These are phyloP conservation scores for Herminia tarsipennalis DNA, from an alignment of 2,888 invertebrate genomes.

Conservation along the genomic window DNA sequence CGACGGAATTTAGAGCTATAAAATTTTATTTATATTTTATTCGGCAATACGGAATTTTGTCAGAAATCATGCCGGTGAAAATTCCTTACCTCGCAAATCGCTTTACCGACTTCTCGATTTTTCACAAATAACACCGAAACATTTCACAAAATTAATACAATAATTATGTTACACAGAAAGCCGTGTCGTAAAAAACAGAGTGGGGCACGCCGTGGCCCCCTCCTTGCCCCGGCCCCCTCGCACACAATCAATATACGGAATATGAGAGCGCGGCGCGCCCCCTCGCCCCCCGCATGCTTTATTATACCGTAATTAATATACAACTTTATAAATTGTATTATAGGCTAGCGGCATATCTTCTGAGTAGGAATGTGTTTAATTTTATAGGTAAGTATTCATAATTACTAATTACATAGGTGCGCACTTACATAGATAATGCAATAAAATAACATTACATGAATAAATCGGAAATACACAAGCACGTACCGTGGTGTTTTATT, in stretches of 20 bases:
- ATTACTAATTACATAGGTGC: constrained; percentile 29
- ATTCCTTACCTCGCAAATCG: constrained; percentile 78
- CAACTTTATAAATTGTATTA: constrained; percentile 81
- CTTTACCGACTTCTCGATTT: constrained; percentile 79
- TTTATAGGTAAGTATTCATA: constrained; percentile 27
- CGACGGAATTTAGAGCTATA: constrained; percentile 82
- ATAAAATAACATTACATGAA: constrained; percentile 36
- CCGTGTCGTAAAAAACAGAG: constrained; percentile 87
- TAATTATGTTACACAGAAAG: constrained; percentile 86
- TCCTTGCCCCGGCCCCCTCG: constrained; percentile 84
- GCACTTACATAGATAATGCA: constrained; percentile 26
- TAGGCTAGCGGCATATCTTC: constrained; percentile 65
- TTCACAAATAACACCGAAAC: constrained; percentile 84
- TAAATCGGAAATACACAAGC: constrained; percentile 40
- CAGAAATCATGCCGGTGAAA: constrained; percentile 65
- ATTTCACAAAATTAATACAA: constrained; percentile 86
- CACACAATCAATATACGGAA: constrained; percentile 86
- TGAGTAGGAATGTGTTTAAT: constrained; percentile 36
- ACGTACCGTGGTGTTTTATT: constrained; percentile 45
- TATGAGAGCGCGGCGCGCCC: constrained; percentile 85
- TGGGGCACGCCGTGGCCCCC: constrained; percentile 86
- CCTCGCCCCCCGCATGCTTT: constrained; percentile 85
- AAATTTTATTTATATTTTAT: constrained; percentile 78
- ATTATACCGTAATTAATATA: constrained; percentile 86
- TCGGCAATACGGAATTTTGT: constrained; percentile 65